These are phyloP conservation scores for Bombylius discolor DNA, from an alignment of 2,888 invertebrate species.

Conservation along the genomic window DNA sequence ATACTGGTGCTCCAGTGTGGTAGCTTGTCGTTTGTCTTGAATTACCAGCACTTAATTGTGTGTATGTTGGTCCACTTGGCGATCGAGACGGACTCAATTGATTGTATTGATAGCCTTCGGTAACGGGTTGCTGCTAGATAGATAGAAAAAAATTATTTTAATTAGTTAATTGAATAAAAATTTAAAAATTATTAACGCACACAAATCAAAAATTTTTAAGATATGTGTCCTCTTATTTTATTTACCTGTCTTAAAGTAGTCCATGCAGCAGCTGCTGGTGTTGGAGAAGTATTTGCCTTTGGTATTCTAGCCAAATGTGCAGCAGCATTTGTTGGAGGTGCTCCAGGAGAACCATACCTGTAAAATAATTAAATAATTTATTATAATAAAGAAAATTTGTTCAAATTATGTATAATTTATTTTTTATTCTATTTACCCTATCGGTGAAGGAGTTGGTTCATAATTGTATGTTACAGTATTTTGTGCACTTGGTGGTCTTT, in stretches of 20 bases:
- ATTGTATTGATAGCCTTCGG: constrained; percentile 58
- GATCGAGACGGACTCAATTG: constrained; percentile 67
- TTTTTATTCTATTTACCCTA: constrained; percentile 22
- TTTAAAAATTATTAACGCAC: too few relatives aligned
- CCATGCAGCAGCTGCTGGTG: constrained; percentile 55
- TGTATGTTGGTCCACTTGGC: constrained; percentile 72
- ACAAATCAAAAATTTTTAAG: too few relatives aligned
- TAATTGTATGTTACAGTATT: constrained; percentile 55
- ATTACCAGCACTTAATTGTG: constrained; percentile 58
- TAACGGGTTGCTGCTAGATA: constrained; percentile 43
- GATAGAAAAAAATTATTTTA: background rate
- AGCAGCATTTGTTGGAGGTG: constrained; percentile 47
- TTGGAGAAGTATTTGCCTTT: constrained; percentile 55
- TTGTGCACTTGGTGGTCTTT: constrained; percentile 55
- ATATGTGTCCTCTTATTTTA: background rate
- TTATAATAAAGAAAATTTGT: background rate
- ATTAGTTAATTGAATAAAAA: too few relatives aligned
- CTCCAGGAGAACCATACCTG: constrained; percentile 42
- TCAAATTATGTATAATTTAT: background rate
- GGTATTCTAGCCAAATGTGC: constrained; percentile 48
- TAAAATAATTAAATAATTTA: background rate
- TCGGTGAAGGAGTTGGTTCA: constrained; percentile 60
- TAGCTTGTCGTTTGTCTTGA: constrained; percentile 40
- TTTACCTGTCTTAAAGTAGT: constrained; percentile 44
- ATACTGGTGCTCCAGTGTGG: constrained; percentile 36